Evolutionary conservation across 92 coral and sea anemone species (phyloP).

Genomic region (Micromussa lordhowensis): DNA sequence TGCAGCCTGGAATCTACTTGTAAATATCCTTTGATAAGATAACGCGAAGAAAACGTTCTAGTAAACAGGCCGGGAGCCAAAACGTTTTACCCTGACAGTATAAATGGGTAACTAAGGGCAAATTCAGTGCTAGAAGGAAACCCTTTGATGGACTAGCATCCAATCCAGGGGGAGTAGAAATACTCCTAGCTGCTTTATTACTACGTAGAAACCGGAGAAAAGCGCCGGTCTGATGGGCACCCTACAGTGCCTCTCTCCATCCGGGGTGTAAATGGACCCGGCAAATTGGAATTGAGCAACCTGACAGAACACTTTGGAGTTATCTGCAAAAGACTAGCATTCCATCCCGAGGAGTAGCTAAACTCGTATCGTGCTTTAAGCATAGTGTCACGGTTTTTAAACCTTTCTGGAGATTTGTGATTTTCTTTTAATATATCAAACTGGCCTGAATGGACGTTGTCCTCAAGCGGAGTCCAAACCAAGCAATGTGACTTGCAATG

Average conservation of each 20-base stretch:
- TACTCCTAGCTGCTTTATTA: no score
- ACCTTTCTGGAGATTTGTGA: neutral
- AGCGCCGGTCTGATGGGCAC: no score
- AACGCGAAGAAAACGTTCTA: neutral
- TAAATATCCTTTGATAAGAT: constrained; percentile 79
- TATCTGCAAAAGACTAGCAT: neutral
- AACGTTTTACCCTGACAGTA: no score
- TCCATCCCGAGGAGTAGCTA: neutral
- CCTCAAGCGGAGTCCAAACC: constrained; percentile 73
- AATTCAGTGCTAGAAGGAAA: no score
- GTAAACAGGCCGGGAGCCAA: neutral
- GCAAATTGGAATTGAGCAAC: neutral
- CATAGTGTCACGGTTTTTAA: no score
- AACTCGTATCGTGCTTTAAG: neutral
- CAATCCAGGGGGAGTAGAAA: no score
- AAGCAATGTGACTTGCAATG: constrained; percentile 80
- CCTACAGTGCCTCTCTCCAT: no score
- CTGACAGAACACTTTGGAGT: no score
- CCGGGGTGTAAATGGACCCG: neutral
- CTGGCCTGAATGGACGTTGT: constrained; percentile 76
- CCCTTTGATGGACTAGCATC: no score
- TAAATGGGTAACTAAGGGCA: neutral
- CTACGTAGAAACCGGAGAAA: no score
- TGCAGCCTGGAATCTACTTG: constrained; percentile 75
- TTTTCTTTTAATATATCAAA: constrained; percentile 51